Conservation (phyloP, 2,797 vertebrate species). For the Sitta carolinensis region DNA sequence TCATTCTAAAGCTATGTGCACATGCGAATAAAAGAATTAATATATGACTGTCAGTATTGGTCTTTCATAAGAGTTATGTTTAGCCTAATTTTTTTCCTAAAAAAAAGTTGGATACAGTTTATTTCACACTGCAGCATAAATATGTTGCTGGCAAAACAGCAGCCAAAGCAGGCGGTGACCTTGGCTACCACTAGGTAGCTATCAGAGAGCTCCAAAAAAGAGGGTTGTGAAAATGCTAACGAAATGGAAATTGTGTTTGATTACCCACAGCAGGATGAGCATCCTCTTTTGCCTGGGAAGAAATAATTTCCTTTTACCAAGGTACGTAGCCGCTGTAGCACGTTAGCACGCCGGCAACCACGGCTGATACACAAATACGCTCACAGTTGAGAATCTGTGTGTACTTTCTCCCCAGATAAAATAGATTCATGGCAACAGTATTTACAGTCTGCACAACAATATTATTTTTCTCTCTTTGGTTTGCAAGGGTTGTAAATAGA, state of each 20-base stretch:
- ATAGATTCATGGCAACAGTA: conserved; percentile 37
- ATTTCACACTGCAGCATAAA: neutral
- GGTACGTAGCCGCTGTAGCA: neutral
- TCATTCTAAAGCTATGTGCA: conserved; percentile 60
- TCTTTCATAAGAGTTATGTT: neutral
- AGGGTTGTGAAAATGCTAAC: conserved; percentile 1
- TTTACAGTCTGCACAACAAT: conserved; percentile 59
- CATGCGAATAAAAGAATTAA: conserved; percentile 1
- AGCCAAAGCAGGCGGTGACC: conserved; percentile 27
- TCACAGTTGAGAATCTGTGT: conserved; percentile 13
- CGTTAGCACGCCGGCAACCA: neutral
- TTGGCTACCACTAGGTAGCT: conserved; percentile 11
- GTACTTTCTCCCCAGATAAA: conserved; percentile 31
- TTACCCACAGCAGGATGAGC: conserved; percentile 12
- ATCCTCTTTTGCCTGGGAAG: conserved; percentile 50
- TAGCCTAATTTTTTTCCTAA: neutral
- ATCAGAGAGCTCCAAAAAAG: conserved; percentile 2
- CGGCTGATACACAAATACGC: neutral
- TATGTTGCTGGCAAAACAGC: neutral
- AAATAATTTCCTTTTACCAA: conserved; percentile 44
- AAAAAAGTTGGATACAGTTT: neutral
- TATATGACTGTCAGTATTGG: neutral
- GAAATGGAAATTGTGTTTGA: conserved; percentile 27
- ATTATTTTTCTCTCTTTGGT: conserved; percentile 68
- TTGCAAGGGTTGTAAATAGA: conserved; percentile 68